These are phyloP conservation scores for Agonopterix heracliana DNA, from an alignment of 2,888 invertebrate species.

Conservation along the genomic window DNA sequence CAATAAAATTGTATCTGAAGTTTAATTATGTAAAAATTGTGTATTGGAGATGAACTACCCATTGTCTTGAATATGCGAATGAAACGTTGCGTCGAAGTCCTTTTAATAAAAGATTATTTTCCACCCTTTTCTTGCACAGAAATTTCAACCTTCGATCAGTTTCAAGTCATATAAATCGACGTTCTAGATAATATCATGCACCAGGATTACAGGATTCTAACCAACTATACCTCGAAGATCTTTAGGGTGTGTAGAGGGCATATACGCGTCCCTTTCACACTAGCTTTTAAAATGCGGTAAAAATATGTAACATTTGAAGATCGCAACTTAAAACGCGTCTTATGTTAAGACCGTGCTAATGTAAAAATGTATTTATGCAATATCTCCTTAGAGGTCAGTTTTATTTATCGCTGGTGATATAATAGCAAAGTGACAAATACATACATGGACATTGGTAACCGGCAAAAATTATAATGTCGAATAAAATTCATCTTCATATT, in stretches of 20 bases:
- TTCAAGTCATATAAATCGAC: no score
- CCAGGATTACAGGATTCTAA: no score
- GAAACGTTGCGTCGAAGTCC: no score
- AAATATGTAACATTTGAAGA: constrained; percentile 9
- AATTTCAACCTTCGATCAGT: no score
- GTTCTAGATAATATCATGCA: no score
- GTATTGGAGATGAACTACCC: no score
- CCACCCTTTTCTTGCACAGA: no score
- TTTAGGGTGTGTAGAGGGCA: not conserved
- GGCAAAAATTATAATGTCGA: constrained; percentile 18
- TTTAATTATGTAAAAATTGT: no score
- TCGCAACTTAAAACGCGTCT: constrained; percentile 30
- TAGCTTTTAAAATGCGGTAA: constrained; percentile 1
- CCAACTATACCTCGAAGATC: no score
- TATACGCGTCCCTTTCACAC: constrained; percentile 9
- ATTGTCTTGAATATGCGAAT: no score
- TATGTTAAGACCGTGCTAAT: constrained; percentile 47
- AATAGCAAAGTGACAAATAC: constrained; percentile 57
- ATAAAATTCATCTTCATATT: constrained; percentile 30
- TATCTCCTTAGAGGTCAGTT: constrained; percentile 19
- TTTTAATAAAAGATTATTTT: no score
- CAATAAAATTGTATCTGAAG: no score
- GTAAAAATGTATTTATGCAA: constrained; percentile 44
- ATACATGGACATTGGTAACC: constrained; percentile 25
- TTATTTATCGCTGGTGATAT: constrained; percentile 29